Conservation (phyloP, 2,797 vertebrate species). For the Xyrichtys novacula region DNA sequence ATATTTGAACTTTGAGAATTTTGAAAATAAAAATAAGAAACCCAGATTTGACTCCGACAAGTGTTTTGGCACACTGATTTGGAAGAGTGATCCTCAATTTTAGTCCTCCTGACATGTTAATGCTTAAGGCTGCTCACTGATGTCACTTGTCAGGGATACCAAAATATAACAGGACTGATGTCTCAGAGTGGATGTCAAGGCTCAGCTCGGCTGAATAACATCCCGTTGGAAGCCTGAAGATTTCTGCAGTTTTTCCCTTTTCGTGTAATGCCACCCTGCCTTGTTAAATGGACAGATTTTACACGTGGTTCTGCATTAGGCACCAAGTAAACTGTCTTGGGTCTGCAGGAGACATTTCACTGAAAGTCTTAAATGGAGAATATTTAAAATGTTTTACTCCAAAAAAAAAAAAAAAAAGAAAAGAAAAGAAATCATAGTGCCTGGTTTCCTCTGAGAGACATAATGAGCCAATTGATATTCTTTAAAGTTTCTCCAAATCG, state of each 20-base stretch:
- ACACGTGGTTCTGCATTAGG: background rate
- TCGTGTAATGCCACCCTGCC: background rate
- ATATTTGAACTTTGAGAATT: background rate
- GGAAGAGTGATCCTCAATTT: constrained; percentile 42
- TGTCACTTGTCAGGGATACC: constrained; percentile 50
- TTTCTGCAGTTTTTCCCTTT: background rate
- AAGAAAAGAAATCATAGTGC: background rate
- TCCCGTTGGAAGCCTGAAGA: constrained; percentile 22
- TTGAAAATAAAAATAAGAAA: constrained; percentile 1
- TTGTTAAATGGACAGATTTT: constrained; percentile 1
- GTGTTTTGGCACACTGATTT: constrained; percentile 40
- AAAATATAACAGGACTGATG: constrained; percentile 37
- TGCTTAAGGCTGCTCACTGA: constrained; percentile 44
- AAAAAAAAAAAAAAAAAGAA: too few species aligned
- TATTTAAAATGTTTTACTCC: background rate
- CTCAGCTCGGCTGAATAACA: background rate
- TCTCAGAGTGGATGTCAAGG: constrained; percentile 16
- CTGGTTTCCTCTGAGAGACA: constrained; percentile 5
- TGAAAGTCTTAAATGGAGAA: background rate
- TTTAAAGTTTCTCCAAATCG: constrained; percentile 19
- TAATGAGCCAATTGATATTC: constrained; percentile 27
- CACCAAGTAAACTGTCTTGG: background rate
- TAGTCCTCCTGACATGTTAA: constrained; percentile 47
- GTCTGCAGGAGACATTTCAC: constrained; percentile 3
- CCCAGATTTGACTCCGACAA: constrained; percentile 18